Conservation (phyloP, 2,113 vertebrate genomes). For the Urocynchramus pylzowi region DNA sequence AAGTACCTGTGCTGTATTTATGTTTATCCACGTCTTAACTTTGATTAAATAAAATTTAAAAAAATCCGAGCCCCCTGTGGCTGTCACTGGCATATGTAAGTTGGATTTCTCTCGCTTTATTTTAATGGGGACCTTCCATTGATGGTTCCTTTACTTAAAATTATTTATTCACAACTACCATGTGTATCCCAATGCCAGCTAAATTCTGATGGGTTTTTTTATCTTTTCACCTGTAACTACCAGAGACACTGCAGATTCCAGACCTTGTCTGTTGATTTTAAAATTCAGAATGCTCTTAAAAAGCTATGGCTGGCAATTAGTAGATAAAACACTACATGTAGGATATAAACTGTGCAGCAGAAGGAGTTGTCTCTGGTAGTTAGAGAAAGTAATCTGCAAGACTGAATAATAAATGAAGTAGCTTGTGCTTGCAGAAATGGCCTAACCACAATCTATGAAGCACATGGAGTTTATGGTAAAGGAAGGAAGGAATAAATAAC, state of each 20-base stretch:
- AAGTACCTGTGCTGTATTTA: constrained; percentile 84
- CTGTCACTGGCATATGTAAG: not conserved
- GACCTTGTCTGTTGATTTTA: not conserved
- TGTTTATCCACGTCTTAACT: constrained; percentile 81
- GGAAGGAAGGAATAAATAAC: not conserved
- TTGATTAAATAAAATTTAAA: constrained; percentile 83
- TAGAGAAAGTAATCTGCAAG: not conserved
- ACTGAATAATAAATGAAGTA: not conserved
- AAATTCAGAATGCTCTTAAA: not conserved
- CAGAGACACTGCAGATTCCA: not conserved
- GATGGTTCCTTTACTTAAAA: not conserved
- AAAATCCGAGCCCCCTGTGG: constrained; percentile 2
- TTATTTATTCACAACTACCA: not conserved
- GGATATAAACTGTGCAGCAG: not conserved
- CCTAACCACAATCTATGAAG: not conserved
- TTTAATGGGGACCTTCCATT: not conserved
- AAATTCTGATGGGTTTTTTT: not conserved
- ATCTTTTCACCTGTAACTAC: not conserved
- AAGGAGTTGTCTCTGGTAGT: not conserved
- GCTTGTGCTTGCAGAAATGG: not conserved
- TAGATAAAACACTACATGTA: constrained; percentile 10
- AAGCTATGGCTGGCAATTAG: constrained; percentile 33
- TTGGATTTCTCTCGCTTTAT: not conserved
- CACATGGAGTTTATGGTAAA: not conserved
- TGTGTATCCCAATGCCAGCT: not conserved